A percentile compares a stretch with the other conserved stretches of the same genome.
phyloP scores from a whole-genome alignment of 2,113 vertebrate species.

The Embiotoca jacksoni region DNA sequence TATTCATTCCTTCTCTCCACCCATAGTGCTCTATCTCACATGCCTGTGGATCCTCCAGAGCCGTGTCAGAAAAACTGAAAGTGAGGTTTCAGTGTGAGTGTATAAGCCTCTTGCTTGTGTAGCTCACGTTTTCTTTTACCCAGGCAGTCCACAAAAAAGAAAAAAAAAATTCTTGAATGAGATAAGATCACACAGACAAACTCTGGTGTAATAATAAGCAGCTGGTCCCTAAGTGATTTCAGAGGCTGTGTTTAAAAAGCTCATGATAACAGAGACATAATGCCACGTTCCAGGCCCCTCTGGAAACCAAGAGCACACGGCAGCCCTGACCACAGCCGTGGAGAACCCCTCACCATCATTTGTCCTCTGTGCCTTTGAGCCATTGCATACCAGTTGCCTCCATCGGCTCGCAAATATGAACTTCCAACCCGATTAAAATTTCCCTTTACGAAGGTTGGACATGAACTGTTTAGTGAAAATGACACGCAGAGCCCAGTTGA shows the following conservation, averaged over 20 bases:
- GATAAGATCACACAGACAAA: slow-evolving; percentile 83
- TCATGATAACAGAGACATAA: slow-evolving; percentile 72
- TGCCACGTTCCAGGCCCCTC: slow-evolving; percentile 58
- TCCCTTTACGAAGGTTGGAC: slow-evolving; percentile 56
- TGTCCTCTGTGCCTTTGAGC: slow-evolving; percentile 23
- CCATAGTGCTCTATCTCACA: slow-evolving; percentile 17
- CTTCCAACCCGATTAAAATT: slow-evolving; percentile 56
- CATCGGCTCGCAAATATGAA: slow-evolving; percentile 54
- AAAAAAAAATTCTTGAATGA: slow-evolving; percentile 74
- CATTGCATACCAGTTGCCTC: slow-evolving; percentile 18
- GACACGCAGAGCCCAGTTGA: slow-evolving; percentile 68
- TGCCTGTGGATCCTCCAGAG: slow-evolving; percentile 33
- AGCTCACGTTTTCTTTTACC: slow-evolving; percentile 70
- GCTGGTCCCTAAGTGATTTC: slow-evolving; percentile 81
- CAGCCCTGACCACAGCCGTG: slow-evolving; percentile 11
- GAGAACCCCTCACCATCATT: slow-evolving; percentile 28
- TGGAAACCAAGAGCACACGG: slow-evolving; percentile 52
- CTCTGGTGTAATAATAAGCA: slow-evolving; percentile 81
- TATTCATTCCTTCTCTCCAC: background rate
- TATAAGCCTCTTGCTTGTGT: slow-evolving; percentile 61
- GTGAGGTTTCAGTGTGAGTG: slow-evolving; percentile 51
- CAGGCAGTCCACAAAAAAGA: slow-evolving; percentile 50
- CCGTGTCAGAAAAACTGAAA: slow-evolving; percentile 40
- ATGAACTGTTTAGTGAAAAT: slow-evolving; percentile 62
- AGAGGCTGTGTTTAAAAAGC: slow-evolving; percentile 74